Evolutionary conservation across 2,888 invertebrate genomes (phyloP).

Genomic region (Eupithecia vulgata): DNA sequence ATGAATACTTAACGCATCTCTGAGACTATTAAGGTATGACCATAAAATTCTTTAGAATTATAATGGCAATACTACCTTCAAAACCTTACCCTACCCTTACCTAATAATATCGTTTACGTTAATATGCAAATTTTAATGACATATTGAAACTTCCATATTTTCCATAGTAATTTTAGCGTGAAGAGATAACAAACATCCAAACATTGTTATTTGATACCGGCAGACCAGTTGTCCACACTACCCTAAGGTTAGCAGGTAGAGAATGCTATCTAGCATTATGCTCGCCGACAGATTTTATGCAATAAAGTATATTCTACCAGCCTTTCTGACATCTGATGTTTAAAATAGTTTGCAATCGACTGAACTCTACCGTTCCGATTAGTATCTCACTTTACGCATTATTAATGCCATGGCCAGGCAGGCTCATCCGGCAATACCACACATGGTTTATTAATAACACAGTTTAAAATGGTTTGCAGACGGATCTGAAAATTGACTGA

Average conservation of each 20-base stretch:
- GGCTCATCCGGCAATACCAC: constrained; percentile 25
- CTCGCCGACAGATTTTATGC: too few relatives aligned
- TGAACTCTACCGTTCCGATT: neutral
- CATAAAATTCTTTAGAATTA: too few relatives aligned
- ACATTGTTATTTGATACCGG: too few relatives aligned
- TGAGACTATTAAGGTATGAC: neutral
- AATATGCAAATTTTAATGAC: neutral
- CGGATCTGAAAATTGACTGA: neutral
- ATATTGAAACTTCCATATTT: neutral
- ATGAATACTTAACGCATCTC: constrained; percentile 12
- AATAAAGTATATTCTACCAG: neutral
- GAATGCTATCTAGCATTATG: too few relatives aligned
- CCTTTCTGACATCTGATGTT: neutral
- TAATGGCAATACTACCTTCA: too few relatives aligned
- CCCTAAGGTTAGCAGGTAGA: too few relatives aligned
- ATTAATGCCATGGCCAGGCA: constrained; percentile 57
- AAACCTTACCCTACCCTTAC: too few relatives aligned
- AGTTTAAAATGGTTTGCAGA: neutral
- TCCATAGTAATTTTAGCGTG: too few relatives aligned
- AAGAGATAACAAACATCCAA: too few relatives aligned
- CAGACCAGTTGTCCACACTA: too few relatives aligned
- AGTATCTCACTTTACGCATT: constrained; percentile 17
- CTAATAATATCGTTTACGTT: too few relatives aligned
- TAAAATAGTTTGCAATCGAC: neutral
- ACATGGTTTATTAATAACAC: constrained; percentile 8